These are phyloP conservation scores for Drepana falcataria DNA, from an alignment of 2,888 invertebrate species.

Conservation along the genomic window DNA sequence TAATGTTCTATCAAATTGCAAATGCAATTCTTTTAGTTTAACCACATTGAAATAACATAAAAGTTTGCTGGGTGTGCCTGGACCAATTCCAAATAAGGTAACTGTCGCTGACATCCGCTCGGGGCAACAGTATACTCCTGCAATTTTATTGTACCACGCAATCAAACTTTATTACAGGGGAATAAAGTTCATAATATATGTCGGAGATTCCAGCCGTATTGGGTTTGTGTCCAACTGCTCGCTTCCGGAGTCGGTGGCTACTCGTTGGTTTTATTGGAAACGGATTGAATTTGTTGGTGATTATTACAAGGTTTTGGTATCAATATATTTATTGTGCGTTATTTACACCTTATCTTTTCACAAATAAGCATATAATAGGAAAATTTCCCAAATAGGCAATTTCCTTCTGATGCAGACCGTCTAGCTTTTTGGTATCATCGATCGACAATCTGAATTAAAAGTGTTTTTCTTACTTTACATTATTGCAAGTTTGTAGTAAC, in stretches of 20 bases:
- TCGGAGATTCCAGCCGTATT: slow-evolving; percentile 15
- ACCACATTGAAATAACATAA: slow-evolving; percentile 73
- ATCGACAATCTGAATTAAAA: no score
- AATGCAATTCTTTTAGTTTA: slow-evolving; percentile 53
- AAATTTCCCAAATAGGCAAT: no score
- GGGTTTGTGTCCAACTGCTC: slow-evolving; percentile 46
- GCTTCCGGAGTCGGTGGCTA: slow-evolving; percentile 56
- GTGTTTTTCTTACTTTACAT: no score
- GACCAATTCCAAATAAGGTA: slow-evolving; percentile 74
- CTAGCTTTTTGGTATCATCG: no score
- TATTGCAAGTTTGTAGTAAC: slow-evolving; percentile 3
- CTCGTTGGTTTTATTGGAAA: slow-evolving; percentile 57
- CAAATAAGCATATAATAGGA: no score
- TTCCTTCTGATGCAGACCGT: no score
- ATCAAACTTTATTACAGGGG: slow-evolving; percentile 21
- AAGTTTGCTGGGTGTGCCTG: slow-evolving; percentile 63
- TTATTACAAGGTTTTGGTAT: slow-evolving; percentile 39
- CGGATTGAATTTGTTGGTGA: slow-evolving; percentile 61
- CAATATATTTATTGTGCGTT: neutral
- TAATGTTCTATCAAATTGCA: slow-evolving; percentile 33
- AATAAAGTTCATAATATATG: slow-evolving; percentile 37
- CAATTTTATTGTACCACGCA: slow-evolving; percentile 27
- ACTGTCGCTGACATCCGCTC: slow-evolving; percentile 68
- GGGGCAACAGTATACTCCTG: slow-evolving; percentile 41
- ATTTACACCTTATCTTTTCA: slow-evolving; percentile 8